These are phyloP conservation scores for Macrochelys suwanniensis DNA, from an alignment of 2,797 vertebrate species.

Conservation along the genomic window DNA sequence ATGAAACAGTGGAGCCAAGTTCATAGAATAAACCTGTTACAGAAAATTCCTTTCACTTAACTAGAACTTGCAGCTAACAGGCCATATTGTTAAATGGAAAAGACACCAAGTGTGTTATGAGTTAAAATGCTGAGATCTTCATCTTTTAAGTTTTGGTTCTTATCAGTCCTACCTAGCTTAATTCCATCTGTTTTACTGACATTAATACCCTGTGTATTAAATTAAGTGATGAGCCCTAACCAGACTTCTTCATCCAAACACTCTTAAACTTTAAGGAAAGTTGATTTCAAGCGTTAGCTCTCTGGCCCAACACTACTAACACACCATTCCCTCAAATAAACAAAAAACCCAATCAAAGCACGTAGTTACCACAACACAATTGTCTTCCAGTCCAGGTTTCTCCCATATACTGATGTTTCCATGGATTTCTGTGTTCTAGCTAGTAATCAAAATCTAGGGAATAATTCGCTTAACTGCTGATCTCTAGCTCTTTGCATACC, in stretches of 20 bases:
- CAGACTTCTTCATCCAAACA: neutral
- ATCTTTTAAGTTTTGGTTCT: neutral
- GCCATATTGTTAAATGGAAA: neutral
- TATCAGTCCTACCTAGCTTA: neutral
- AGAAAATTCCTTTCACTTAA: neutral
- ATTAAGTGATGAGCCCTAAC: neutral
- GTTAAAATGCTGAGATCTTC: neutral
- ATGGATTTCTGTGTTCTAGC: neutral
- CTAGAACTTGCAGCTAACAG: neutral
- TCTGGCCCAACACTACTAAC: fast-evolving
- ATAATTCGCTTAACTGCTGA: neutral
- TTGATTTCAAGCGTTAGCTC: neutral
- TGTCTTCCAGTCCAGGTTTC: neutral
- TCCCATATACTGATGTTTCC: neutral
- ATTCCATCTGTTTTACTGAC: neutral
- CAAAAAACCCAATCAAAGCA: fast-evolving
- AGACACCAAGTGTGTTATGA: neutral
- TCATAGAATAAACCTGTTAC: neutral
- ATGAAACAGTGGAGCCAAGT: neutral
- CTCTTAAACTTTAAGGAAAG: neutral
- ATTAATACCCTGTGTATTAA: neutral
- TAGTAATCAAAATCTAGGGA: neutral
- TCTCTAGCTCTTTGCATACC: neutral
- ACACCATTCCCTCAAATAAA: neutral
- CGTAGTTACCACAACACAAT: neutral